Evolutionary conservation across 2,797 vertebrate species (phyloP), one percentile per base, ranked within the genome.

Genomic region (Tapera naevia): DNA sequence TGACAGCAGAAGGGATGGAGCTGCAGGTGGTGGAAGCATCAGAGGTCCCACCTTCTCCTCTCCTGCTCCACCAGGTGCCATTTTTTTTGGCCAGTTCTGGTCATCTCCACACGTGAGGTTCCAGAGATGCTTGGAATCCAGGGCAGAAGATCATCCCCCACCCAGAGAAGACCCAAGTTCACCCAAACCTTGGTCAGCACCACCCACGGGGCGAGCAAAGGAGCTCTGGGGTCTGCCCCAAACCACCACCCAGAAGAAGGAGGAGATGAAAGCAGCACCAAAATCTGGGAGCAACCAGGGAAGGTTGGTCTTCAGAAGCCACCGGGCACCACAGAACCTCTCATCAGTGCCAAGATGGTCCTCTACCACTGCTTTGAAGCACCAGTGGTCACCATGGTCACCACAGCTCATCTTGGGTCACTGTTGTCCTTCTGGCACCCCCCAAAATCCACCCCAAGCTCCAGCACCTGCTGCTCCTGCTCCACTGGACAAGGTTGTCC

Each of bases 341-440:
- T 51, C 48, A 32, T 27, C 62, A 13, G 45, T 1, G 32, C 30
- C 62, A 32, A 66, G 35, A 21, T 33, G 22, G 74, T 32, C 39
- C 41, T 53, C 46, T 25, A 61, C 48, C 11, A 7, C 8, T 23
- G 5, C 23, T 39, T 30, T 32, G 27, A 61, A 48, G 23, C 45
- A n/a, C 45, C 35, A 27, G 14, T 0, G 16, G 64, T 51, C 53
- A n/a, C 0, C 0, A 4, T 0, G 39, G 54, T 39, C 85, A 13
- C 30, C 10, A 15, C 2, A 3, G 15, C 16, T 23, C 19, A 15
- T 15, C 35, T 2, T 0, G 6, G n/a, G 45, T 24, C 54, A 7
- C 75, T 56, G 1, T 45, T n/a, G 50, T 24, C 37, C 71, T 69
- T 13, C 24, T 15, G 10, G 7, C 56, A 17, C 4, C 7, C 12